These are phyloP conservation scores for Channa maculata DNA, from an alignment of 2,113 vertebrate species.

Conservation along the genomic window DNA sequence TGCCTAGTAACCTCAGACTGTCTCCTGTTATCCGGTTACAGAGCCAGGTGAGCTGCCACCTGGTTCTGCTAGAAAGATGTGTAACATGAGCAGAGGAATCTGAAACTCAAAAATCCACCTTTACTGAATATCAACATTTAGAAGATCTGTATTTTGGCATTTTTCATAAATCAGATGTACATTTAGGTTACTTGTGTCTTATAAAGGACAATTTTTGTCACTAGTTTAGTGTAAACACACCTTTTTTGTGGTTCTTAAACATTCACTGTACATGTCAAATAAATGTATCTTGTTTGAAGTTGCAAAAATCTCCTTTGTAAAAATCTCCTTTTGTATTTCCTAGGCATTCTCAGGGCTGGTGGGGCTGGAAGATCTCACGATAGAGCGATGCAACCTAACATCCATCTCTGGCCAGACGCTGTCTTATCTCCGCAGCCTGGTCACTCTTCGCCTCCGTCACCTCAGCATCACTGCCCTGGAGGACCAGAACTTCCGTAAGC, in stretches of 20 bases:
- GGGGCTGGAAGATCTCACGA: constrained; percentile 90
- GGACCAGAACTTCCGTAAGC: constrained; percentile 93
- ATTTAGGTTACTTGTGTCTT: no score
- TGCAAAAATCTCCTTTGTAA: neutral
- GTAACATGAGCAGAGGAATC: no score
- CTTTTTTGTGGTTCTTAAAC: no score
- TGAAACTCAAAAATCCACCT: no score
- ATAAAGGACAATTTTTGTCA: neutral
- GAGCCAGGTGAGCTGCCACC: no score
- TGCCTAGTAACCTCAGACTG: no score
- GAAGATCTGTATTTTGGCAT: no score
- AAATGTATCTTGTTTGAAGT: neutral
- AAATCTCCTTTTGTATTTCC: neutral
- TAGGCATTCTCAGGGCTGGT: constrained; percentile 92
- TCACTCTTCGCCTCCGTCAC: constrained; percentile 90
- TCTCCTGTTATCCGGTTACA: no score
- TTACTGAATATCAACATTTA: no score
- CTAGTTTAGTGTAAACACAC: neutral
- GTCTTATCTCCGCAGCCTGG: constrained; percentile 91
- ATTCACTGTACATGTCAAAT: no score
- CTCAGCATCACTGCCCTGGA: constrained; percentile 90
- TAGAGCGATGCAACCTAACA: constrained; percentile 95
- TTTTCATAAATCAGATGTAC: no score
- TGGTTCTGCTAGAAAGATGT: no score
- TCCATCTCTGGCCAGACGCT: constrained; percentile 92